Percentiles rank a stretch among this genome's conserved stretches.
These are phyloP conservation scores for Achroia grisella DNA, from an alignment of 1,140 invertebrate species.

Conservation along the genomic window DNA sequence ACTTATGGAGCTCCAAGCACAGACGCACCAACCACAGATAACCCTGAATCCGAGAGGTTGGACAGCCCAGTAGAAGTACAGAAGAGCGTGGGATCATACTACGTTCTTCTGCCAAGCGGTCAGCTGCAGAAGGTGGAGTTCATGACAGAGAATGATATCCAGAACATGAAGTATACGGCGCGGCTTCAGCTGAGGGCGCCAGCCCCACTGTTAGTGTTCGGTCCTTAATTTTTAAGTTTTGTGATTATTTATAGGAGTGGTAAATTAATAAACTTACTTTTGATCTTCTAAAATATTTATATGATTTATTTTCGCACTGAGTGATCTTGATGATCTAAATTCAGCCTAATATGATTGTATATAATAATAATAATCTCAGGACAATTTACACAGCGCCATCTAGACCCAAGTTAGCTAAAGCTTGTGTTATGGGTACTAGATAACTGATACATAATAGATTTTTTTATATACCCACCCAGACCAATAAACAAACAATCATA, in stretches of 20 bases:
- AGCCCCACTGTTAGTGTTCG: conserved; percentile 41
- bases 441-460: too few relatives aligned
- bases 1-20: conserved; percentile 37
- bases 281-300: too few relatives aligned
- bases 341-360: too few relatives aligned
- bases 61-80: conserved; percentile 52
- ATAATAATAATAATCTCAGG: too few relatives aligned
- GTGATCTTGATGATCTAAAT: too few relatives aligned
- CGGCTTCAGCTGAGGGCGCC: conserved; percentile 36
- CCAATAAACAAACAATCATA: too few relatives aligned
- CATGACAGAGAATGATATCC: conserved; percentile 47
- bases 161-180: conserved; percentile 56
- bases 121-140: conserved; percentile 49
- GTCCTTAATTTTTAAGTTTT: conserved; percentile 22
- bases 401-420: too few relatives aligned
- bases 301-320: too few relatives aligned
- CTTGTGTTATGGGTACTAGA: too few relatives aligned
- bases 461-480: too few relatives aligned
- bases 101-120: conserved; percentile 49
- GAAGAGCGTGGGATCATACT: conserved; percentile 52
- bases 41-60: conserved; percentile 42
- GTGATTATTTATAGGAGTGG: neutral
- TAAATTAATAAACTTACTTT: too few relatives aligned
- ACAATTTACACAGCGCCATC: too few relatives aligned
- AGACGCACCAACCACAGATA: conserved; percentile 38